Evolutionary conservation across 1,140 invertebrate genomes (phyloP).

Genomic region (Mycetomoellerius zeteki): DNA sequence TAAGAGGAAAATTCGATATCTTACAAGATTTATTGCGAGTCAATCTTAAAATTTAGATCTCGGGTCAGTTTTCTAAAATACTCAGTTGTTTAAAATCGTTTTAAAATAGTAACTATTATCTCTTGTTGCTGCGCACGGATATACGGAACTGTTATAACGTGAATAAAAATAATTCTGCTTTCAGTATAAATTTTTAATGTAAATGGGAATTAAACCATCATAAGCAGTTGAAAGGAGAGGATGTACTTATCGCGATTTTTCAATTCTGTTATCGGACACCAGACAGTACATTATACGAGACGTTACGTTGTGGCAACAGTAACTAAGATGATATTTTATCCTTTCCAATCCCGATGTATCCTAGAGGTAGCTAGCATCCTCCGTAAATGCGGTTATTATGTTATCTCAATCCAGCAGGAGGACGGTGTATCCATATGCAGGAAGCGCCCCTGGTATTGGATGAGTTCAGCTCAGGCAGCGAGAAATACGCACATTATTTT

Average conservation of each 20-base stretch:
- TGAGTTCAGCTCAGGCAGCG: constrained; percentile 30
- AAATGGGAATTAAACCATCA: constrained; percentile 5
- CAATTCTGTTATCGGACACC: constrained; percentile 20
- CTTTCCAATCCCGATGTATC: constrained; percentile 75
- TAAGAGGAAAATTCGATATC: constrained; percentile 19
- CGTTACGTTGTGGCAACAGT: constrained; percentile 52
- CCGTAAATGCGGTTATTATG: constrained; percentile 79
- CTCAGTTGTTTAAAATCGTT: neutral
- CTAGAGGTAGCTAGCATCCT: constrained; percentile 66
- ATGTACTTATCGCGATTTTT: constrained; percentile 43
- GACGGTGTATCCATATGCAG: constrained; percentile 64
- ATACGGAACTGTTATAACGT: neutral
- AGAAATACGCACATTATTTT: constrained; percentile 70
- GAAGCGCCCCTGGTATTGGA: constrained; percentile 55
- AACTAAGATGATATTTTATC: constrained; percentile 75
- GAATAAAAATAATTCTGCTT: neutral
- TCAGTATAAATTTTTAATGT: constrained; percentile 2
- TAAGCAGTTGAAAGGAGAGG: neutral
- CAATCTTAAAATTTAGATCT: neutral
- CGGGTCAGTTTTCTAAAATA: neutral
- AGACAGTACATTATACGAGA: constrained; percentile 65
- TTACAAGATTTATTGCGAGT: neutral
- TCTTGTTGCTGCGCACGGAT: neutral
- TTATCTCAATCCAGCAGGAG: constrained; percentile 79
- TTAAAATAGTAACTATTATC: neutral